Conservation (phyloP, 2,113 vertebrate genomes). For the Brachyhypopomus occidentalis region DNA sequence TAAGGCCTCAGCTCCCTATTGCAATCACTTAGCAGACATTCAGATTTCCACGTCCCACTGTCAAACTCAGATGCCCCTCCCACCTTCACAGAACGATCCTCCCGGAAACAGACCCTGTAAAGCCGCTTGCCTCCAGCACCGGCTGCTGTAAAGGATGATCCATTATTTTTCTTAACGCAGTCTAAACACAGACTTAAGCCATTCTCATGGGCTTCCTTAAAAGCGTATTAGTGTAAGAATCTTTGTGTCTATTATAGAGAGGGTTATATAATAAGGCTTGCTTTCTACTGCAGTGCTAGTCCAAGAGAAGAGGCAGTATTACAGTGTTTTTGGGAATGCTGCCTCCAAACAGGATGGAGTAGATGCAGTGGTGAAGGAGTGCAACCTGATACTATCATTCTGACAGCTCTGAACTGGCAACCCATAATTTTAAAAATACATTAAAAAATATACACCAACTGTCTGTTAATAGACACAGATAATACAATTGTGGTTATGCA, state of each 20-base stretch:
- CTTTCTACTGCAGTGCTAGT: neutral
- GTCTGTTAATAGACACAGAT: too few relatives aligned
- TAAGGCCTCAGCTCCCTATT: conserved; percentile 26
- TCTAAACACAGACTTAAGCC: neutral
- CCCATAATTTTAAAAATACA: neutral
- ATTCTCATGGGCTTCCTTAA: neutral
- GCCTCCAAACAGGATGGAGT: neutral
- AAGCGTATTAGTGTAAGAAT: neutral
- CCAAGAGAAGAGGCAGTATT: too few relatives aligned
- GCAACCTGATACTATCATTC: neutral
- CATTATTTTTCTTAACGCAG: neutral
- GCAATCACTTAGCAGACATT: conserved; percentile 37
- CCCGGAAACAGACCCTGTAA: neutral
- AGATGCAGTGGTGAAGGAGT: neutral
- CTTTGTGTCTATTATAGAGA: neutral
- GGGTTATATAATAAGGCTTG: neutral
- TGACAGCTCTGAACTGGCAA: neutral
- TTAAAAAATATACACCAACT: too few relatives aligned
- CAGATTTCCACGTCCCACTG: conserved; percentile 22
- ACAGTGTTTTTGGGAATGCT: neutral
- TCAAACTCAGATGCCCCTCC: conserved; percentile 15
- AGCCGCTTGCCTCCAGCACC: neutral
- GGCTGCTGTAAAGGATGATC: neutral
- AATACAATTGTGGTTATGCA: too few relatives aligned
- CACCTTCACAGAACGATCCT: neutral